Evolutionary conservation across 2,113 vertebrate species (phyloP), one percentile per base, ranked within the genome.

Genomic region (Todiramphus saurophagus): DNA sequence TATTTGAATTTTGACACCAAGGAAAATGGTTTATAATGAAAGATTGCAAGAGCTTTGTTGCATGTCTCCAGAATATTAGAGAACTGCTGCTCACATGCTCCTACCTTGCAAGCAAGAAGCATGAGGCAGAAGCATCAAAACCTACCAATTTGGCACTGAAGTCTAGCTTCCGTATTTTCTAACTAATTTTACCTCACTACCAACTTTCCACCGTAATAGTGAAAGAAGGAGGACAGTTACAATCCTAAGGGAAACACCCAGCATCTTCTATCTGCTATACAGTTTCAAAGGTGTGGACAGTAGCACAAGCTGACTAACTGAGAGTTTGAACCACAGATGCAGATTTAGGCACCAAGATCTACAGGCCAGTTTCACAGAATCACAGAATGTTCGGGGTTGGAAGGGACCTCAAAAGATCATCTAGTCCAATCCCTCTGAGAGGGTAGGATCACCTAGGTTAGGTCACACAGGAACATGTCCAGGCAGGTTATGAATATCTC

Each of bases 311-410:
- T 73, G 39, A n/a, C 28, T 50, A 44, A 50, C 9, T 16, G 78
- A 68, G 28, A 0, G 0, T 37, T 44, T 58, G 41, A 58, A 78
- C 46, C 2, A 2, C 50, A 87, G 19, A 15, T 12, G 30, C 12
- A n/a, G 31, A 23, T 58, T 78, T 63, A 12, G 21, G 14, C 30
- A 62, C 23, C 0, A 1, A 70, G 60, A 44, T 21, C 21, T 37
- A 39, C 18, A 60, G 51, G 25, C 46, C 28, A 63, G 51, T 53
- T 53, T 53, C 24, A 25, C 50, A 51, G 48, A 10, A 48, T 48
- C 48, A 48, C 48, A 48, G 50, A 51, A 25, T 51, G 50, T 51
- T 25, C 12, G 13, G 50, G 50, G 50, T 51, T 51, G 12, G 24
- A 51, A 51, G 50, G 50, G 50, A 51, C 24, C 50, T 51, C 13